These are phyloP conservation scores for Orthosia incerta DNA, from an alignment of 2,888 invertebrate genomes.

Conservation along the genomic window DNA sequence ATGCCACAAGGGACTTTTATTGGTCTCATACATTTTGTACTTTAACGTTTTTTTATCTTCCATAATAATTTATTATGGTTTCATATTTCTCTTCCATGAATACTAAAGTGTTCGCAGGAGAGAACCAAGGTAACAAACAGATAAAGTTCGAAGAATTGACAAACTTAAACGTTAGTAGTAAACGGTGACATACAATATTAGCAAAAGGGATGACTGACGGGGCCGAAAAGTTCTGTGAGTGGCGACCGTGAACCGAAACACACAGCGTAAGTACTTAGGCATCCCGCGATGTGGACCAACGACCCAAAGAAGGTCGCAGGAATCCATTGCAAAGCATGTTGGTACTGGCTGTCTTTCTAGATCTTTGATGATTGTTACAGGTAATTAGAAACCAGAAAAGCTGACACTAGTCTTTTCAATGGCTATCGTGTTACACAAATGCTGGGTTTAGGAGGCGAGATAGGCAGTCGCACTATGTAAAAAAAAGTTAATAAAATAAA, in stretches of 20 bases:
- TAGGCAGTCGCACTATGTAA: no score
- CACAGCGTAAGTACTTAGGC: not conserved
- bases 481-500: no score
- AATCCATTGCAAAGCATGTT: not conserved
- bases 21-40: constrained; percentile 25
- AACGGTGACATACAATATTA: not conserved
- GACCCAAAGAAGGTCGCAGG: not conserved
- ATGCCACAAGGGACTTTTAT: constrained; percentile 23
- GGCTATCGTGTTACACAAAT: no score
- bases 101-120: constrained; percentile 14
- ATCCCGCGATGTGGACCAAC: no score
- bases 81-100: constrained; percentile 32
- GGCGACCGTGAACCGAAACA: not conserved
- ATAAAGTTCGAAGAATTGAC: not conserved
- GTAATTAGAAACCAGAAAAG: no score
- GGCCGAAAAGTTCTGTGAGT: not conserved
- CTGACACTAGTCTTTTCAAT: no score
- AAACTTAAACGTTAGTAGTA: not conserved
- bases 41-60: constrained; percentile 10
- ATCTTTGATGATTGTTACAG: no score
- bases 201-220: not conserved
- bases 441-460: no score
- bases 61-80: constrained; percentile 20
- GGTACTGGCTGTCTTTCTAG: no score
- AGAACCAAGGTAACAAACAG: not conserved